Evolutionary conservation across 2,113 vertebrate species (phyloP).

Genomic region (Apeltes quadracus): DNA sequence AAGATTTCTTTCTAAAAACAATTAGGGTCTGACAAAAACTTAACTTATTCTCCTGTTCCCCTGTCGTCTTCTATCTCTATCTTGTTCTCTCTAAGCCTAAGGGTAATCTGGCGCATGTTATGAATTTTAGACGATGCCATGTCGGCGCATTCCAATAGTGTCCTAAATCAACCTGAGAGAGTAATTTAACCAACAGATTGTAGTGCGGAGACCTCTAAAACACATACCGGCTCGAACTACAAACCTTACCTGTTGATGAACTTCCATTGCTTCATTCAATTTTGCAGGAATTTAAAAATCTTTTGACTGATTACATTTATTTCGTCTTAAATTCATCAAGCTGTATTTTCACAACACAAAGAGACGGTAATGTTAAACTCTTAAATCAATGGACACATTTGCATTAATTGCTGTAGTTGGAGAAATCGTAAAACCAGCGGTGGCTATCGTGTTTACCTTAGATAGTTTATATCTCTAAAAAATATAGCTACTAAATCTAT

Average conservation of each 20-base stretch:
- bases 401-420: background rate
- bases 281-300: background rate
- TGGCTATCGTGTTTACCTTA: background rate
- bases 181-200: background rate
- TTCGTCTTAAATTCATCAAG: background rate
- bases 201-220: background rate
- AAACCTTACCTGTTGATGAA: background rate
- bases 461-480: no score
- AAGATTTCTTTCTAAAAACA: background rate
- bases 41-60: background rate
- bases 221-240: background rate
- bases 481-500: no score
- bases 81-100: conserved; percentile 2
- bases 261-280: background rate
- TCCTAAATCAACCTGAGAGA: background rate
- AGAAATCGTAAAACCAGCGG: background rate
- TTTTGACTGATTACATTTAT: background rate
- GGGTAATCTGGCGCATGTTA: conserved; percentile 12
- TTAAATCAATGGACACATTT: conserved; percentile 1
- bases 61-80: background rate
- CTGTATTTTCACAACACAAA: background rate
- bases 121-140: conserved; percentile 15
- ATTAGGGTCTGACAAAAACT: background rate
- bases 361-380: background rate
- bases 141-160: background rate